Conservation (phyloP, 2,888 invertebrate species). For the Dioctria linearis region DNA sequence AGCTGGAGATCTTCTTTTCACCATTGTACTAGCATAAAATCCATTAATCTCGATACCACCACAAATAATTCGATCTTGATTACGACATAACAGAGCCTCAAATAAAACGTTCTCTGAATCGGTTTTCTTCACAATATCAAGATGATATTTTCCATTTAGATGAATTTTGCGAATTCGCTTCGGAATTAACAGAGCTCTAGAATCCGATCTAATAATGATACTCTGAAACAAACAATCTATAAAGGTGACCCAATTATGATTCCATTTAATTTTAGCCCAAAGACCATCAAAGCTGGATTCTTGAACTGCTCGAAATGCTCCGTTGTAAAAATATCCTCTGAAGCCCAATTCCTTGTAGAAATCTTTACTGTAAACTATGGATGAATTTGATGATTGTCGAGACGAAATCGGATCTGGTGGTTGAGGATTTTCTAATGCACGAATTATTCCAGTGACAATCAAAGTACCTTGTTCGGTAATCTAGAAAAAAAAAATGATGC, state of each 20-base stretch:
- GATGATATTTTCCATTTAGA: conserved; percentile 79
- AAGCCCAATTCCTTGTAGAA: conserved; percentile 81
- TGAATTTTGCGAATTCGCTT: conserved; percentile 81
- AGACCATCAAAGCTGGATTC: conserved; percentile 67
- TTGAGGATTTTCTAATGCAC: conserved; percentile 65
- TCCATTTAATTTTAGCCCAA: conserved; percentile 75
- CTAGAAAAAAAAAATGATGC: conserved; percentile 65
- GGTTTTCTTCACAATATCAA: conserved; percentile 71
- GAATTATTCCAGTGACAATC: conserved; percentile 80
- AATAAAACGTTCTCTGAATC: conserved; percentile 65
- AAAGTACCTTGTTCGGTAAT: conserved; percentile 80
- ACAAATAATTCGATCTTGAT: conserved; percentile 72
- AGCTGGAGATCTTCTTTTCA: conserved; percentile 78
- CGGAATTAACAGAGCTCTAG: conserved; percentile 81
- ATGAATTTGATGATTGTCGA: conserved; percentile 62
- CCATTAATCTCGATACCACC: conserved; percentile 86
- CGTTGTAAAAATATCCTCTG: conserved; percentile 78
- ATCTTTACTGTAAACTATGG: conserved; percentile 74
- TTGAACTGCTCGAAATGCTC: conserved; percentile 65
- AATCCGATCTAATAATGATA: conserved; percentile 79
- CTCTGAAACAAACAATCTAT: conserved; percentile 93
- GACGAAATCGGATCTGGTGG: conserved; percentile 59
- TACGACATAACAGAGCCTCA: conserved; percentile 66
- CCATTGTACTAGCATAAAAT: conserved; percentile 82
- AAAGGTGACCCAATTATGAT: conserved; percentile 89